Evolutionary conservation across 2,797 vertebrate genomes (phyloP).

Genomic region (Dallia pectoralis): DNA sequence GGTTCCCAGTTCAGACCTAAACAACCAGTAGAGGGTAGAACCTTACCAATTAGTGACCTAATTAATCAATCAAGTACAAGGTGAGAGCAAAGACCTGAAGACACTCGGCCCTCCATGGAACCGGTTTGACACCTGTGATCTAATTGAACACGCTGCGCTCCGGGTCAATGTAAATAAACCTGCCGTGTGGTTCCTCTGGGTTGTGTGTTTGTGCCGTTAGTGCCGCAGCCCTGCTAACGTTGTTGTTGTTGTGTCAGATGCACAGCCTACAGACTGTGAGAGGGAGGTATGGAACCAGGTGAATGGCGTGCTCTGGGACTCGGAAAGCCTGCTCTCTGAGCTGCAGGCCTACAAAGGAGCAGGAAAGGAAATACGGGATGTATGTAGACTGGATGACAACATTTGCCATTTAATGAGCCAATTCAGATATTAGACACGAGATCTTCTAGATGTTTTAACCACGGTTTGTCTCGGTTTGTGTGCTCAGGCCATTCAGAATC

Average conservation of each 20-base stretch:
- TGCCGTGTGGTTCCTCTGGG: too few relatives aligned
- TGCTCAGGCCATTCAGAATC: conserved; percentile 93
- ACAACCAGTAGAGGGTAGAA: too few relatives aligned
- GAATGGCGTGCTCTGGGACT: conserved; percentile 94
- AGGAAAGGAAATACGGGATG: conserved; percentile 97
- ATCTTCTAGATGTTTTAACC: neutral
- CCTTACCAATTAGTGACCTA: too few relatives aligned
- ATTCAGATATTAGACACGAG: neutral
- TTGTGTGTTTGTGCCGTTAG: conserved; percentile 8
- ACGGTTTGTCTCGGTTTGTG: neutral
- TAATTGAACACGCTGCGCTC: neutral
- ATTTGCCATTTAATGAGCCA: neutral
- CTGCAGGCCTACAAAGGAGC: conserved; percentile 98
- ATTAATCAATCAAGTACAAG: too few relatives aligned
- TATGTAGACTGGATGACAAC: conserved; percentile 56
- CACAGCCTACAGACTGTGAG: conserved; percentile 93
- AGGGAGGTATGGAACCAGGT: conserved; percentile 97
- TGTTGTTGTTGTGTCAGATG: conserved; percentile 76
- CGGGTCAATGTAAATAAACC: too few relatives aligned
- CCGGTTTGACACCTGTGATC: too few relatives aligned
- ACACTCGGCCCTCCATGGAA: too few relatives aligned
- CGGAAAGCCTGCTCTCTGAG: conserved; percentile 90
- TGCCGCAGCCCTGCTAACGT: neutral
- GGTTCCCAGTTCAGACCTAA: too few relatives aligned
- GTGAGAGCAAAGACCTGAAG: too few relatives aligned